phyloP scores from a whole-genome alignment of 1,140 invertebrate species.

The Meloidogyne hapla region DNA sequence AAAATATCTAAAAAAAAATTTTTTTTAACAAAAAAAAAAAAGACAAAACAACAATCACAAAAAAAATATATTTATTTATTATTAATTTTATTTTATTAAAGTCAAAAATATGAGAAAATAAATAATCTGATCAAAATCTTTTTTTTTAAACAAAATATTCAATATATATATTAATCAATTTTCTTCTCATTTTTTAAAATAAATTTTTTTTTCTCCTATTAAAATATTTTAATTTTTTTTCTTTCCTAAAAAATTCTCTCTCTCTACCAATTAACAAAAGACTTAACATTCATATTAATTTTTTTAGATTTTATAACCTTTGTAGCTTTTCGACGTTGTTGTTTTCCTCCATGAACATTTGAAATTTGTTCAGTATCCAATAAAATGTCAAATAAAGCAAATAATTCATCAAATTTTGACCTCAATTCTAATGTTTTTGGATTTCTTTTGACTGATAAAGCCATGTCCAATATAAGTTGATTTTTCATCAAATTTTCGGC shows the following conservation, averaged over 20 bases:
- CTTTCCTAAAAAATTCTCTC: not conserved
- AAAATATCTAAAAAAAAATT: too few species aligned
- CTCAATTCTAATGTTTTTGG: conserved; percentile 6
- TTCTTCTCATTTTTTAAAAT: too few species aligned
- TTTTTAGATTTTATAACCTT: not conserved
- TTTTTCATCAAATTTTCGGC: conserved; percentile 22
- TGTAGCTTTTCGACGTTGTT: not conserved
- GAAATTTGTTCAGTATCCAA: conserved; percentile 10
- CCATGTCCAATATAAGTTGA: conserved; percentile 10
- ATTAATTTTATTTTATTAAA: too few species aligned
- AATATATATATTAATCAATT: too few species aligned
- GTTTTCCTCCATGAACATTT: conserved; percentile 8
- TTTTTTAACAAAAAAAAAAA: too few species aligned
- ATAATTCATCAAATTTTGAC: conserved; percentile 7
- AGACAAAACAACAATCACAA: too few species aligned
- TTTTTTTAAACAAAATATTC: too few species aligned
- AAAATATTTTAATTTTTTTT: too few species aligned
- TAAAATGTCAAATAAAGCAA: conserved; percentile 22
- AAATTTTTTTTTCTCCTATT: too few species aligned
- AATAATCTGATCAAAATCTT: too few species aligned
- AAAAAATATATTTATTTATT: too few species aligned
- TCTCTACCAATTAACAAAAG: conserved; percentile 15
- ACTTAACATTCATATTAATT: conserved; percentile 19
- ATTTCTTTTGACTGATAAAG: not conserved
- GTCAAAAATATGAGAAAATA: too few species aligned